Evolutionary conservation across 1,140 invertebrate species (phyloP).

Genomic region (Melanaphis sacchari): DNA sequence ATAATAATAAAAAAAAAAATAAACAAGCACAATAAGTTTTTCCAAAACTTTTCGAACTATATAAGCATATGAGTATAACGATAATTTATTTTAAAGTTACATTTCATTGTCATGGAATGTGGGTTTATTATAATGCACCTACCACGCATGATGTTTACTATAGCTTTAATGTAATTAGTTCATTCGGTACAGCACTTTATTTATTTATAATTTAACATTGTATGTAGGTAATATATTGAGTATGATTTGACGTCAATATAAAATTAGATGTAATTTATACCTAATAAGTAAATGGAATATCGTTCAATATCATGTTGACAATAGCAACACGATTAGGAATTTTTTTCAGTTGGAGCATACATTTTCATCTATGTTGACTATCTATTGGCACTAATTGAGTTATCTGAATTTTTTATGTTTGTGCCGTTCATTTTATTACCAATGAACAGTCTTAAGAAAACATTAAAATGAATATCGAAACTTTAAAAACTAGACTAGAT

Average conservation of each 20-base stretch:
- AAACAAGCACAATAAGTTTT: background rate
- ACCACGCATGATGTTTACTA: background rate
- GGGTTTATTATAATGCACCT: background rate
- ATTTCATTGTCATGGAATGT: no score
- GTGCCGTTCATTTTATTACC: background rate
- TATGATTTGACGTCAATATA: background rate
- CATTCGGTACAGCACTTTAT: background rate
- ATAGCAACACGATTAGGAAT: background rate
- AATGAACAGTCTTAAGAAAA: background rate
- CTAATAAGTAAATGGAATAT: background rate
- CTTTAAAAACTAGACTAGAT: no score
- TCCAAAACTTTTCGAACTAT: background rate
- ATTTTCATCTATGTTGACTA: no score
- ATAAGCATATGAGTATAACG: no score
- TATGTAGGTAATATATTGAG: background rate
- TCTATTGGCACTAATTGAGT: no score
- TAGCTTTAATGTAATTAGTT: background rate
- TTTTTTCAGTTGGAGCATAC: no score
- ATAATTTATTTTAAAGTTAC: background rate
- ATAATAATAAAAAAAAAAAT: background rate
- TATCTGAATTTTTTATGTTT: background rate
- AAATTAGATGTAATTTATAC: background rate
- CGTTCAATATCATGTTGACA: background rate
- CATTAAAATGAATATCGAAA: background rate
- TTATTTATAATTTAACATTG: background rate